phyloP scores from a whole-genome alignment of 2,888 invertebrate genomes.

The Pyrgus malvae region DNA sequence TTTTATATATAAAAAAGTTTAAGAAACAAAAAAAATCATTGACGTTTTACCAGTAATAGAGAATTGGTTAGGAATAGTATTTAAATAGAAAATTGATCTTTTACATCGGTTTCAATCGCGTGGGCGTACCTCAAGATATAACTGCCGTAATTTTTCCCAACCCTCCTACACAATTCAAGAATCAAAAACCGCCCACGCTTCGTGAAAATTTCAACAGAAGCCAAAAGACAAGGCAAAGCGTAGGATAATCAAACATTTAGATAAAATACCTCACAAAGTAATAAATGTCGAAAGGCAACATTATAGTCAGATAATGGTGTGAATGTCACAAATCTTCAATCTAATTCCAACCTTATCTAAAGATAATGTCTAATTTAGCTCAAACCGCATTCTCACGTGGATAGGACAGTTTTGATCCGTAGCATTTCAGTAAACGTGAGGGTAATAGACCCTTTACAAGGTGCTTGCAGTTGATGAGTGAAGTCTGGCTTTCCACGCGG shows the following conservation, averaged over 20 bases:
- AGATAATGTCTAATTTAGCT: neutral
- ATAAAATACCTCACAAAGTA: conserved; percentile 3
- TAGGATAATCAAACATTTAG: conserved; percentile 4
- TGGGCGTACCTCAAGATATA: neutral
- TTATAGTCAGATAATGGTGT: conserved; percentile 2
- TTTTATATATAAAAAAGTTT: no score
- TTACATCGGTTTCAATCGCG: no score
- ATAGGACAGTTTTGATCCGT: neutral
- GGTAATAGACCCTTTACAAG: conserved; percentile 1
- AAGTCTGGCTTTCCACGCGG: conserved; percentile 1
- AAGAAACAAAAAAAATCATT: no score
- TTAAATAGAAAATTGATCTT: no score
- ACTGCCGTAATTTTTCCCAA: neutral
- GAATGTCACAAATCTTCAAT: neutral
- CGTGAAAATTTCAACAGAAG: neutral
- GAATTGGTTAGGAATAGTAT: no score
- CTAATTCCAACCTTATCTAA: neutral
- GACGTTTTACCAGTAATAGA: no score
- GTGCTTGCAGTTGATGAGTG: neutral
- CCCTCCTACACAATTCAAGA: neutral
- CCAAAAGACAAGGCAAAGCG: neutral
- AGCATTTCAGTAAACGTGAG: conserved; percentile 3
- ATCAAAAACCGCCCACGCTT: neutral
- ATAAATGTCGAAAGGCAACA: conserved; percentile 7
- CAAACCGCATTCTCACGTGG: neutral